Conservation (phyloP, 92 coral and sea anemone genomes). For the Diadumene lineata region DNA sequence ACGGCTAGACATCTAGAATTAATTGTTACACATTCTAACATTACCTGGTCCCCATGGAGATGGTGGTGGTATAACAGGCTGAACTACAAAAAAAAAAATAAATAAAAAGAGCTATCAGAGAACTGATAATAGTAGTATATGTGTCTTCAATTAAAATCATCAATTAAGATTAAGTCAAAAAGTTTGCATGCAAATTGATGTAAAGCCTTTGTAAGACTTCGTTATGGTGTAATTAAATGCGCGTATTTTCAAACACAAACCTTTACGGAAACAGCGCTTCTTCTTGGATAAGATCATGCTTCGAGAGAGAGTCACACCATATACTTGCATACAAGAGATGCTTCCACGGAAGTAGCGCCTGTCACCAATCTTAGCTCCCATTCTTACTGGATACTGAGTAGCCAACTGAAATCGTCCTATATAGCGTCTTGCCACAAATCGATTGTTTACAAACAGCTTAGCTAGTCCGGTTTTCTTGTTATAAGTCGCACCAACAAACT, state of each 20-base stretch:
- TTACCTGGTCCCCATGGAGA: slow-evolving; percentile 23
- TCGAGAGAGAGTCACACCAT: slow-evolving; percentile 38
- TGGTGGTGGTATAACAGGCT: slow-evolving; percentile 3
- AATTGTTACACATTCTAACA: no score
- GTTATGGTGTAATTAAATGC: neutral
- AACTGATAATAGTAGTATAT: no score
- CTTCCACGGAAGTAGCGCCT: slow-evolving; percentile 64
- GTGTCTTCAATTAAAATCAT: no score
- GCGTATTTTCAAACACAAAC: slow-evolving; percentile 15
- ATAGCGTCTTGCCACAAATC: slow-evolving; percentile 44
- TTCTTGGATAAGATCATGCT: slow-evolving; percentile 44
- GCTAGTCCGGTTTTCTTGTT: slow-evolving; percentile 59
- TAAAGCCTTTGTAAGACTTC: no score
- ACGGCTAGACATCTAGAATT: no score
- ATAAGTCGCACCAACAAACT: slow-evolving; percentile 63
- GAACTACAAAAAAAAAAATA: neutral
- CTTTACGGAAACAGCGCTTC: slow-evolving; percentile 70
- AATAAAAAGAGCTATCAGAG: no score
- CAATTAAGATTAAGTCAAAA: no score
- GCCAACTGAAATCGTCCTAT: slow-evolving; percentile 61
- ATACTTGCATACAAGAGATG: slow-evolving; percentile 80
- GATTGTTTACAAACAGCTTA: slow-evolving; percentile 51
- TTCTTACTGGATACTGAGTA: slow-evolving; percentile 61
- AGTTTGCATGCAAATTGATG: no score
- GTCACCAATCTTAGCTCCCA: slow-evolving; percentile 68